These are phyloP conservation scores for Monochamus alternatus DNA, from an alignment of 2,888 invertebrate genomes.

Conservation along the genomic window DNA sequence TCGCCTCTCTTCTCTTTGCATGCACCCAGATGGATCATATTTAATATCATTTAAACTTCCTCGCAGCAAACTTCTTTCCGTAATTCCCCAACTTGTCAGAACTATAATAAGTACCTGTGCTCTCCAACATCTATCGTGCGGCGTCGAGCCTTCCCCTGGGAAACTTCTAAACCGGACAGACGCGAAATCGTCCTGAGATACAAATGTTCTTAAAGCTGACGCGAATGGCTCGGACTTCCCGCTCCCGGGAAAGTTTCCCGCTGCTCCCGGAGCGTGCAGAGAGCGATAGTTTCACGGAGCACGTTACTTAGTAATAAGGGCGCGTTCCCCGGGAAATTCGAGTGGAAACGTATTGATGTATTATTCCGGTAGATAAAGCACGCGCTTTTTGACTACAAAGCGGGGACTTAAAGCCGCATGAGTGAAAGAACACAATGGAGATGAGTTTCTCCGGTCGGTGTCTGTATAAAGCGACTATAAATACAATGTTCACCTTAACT, in stretches of 20 bases:
- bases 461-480: background rate
- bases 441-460: background rate
- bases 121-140: constrained; percentile 15
- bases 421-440: constrained; percentile 1
- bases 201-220: constrained; percentile 42
- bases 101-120: constrained; percentile 29
- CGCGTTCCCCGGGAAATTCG: constrained; percentile 3
- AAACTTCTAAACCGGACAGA: constrained; percentile 30
- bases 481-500: background rate
- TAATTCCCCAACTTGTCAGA: constrained; percentile 25
- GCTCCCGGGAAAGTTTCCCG: background rate
- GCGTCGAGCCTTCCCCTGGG: background rate
- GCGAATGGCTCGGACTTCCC: constrained; percentile 37
- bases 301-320: constrained; percentile 26
- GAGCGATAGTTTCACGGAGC: constrained; percentile 12
- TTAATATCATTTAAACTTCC: constrained; percentile 30
- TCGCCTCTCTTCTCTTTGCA: background rate
- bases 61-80: constrained; percentile 21
- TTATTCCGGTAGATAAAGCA: constrained; percentile 32
- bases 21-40: constrained; percentile 12
- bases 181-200: constrained; percentile 33
- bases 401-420: constrained; percentile 11
- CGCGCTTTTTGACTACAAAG: constrained; percentile 21
- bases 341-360: constrained; percentile 27
- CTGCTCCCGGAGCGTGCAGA: background rate